phyloP scores from a whole-genome alignment of 2,888 invertebrate genomes.

The Isoperla grammatica region DNA sequence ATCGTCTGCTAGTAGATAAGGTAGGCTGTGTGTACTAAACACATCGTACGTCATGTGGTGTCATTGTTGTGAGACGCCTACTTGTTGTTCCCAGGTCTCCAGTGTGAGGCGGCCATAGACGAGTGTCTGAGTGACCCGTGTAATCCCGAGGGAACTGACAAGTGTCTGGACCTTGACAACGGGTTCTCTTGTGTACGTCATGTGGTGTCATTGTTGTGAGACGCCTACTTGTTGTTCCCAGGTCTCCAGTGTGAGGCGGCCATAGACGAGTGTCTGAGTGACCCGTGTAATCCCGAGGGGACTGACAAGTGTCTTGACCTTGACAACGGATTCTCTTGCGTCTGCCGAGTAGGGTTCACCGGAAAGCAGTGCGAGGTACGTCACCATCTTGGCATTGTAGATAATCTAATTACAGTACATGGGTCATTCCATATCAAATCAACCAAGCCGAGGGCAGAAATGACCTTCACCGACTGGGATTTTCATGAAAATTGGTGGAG shows the following conservation, averaged over 20 bases:
- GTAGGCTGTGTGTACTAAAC: too few species aligned
- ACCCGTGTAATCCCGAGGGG: slow-evolving; percentile 85
- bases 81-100: slow-evolving; percentile 51
- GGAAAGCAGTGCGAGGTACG: slow-evolving; percentile 72
- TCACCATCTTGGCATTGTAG: too few species aligned
- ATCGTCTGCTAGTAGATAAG: too few species aligned
- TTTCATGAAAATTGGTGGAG: too few species aligned
- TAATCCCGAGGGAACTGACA: slow-evolving; percentile 82
- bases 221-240: slow-evolving; percentile 19
- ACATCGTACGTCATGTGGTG: too few species aligned
- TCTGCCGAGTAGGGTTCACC: slow-evolving; percentile 82
- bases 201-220: neutral
- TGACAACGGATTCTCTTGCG: slow-evolving; percentile 80
- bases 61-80: neutral
- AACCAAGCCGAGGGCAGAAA: too few species aligned
- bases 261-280: slow-evolving; percentile 85
- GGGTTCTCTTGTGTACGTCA: slow-evolving; percentile 80
- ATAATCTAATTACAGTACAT: too few species aligned
- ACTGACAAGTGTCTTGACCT: slow-evolving; percentile 85
- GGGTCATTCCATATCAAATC: too few species aligned
- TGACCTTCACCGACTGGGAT: too few species aligned
- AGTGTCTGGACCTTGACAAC: slow-evolving; percentile 83
- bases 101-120: slow-evolving; percentile 89
- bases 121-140: slow-evolving; percentile 90
- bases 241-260: slow-evolving; percentile 89